Conservation (phyloP, 1,140 invertebrate genomes). For the Leptoteleia sp. region DNA sequence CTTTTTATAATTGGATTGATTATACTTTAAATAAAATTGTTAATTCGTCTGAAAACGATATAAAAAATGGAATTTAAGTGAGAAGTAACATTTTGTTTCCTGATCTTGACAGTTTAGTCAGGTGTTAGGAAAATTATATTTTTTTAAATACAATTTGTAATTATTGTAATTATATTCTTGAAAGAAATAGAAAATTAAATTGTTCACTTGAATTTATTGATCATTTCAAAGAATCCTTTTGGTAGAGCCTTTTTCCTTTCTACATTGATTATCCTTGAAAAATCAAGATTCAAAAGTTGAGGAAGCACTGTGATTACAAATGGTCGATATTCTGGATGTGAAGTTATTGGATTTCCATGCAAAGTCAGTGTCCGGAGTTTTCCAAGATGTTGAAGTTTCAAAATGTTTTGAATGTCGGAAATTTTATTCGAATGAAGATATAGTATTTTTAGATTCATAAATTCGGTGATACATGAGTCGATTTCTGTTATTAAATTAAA, state of each 20-base stretch:
- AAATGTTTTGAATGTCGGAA: constrained; percentile 73
- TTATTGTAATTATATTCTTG: constrained; percentile 57
- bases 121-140: too few species aligned
- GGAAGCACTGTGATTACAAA: constrained; percentile 80
- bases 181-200: constrained; percentile 40
- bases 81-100: too few species aligned
- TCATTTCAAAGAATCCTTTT: constrained; percentile 70
- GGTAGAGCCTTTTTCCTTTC: constrained; percentile 72
- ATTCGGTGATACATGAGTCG: constrained; percentile 74
- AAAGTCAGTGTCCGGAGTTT: constrained; percentile 80
- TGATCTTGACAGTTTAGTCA: too few species aligned
- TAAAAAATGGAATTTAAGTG: too few species aligned
- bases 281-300: constrained; percentile 80
- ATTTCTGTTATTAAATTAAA: constrained; percentile 81
- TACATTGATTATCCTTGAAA: constrained; percentile 74
- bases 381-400: constrained; percentile 76
- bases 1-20: too few species aligned
- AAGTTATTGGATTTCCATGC: constrained; percentile 82
- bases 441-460: constrained; percentile 76
- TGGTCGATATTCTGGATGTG: constrained; percentile 76
- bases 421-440: constrained; percentile 83
- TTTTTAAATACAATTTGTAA: constrained; percentile 45
- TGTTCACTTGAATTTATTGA: constrained; percentile 47
- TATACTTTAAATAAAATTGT: too few species aligned
- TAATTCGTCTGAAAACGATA: too few species aligned